phyloP scores from a whole-genome alignment of 2,113 vertebrate genomes.

The Corythornis cristatus region DNA sequence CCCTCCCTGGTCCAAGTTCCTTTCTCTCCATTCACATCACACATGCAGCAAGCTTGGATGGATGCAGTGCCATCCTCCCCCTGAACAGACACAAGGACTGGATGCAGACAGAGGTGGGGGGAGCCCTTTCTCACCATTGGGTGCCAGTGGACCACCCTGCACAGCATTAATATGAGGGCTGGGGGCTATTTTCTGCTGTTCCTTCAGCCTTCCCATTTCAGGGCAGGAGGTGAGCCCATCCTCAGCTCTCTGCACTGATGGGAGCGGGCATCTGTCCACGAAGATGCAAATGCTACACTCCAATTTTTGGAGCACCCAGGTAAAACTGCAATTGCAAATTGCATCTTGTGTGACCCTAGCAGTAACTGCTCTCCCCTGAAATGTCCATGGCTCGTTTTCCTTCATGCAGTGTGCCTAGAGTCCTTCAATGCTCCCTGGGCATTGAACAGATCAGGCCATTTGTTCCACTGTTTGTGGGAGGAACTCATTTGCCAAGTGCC shows the following conservation, averaged over 20 bases:
- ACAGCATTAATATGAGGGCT: accelerated
- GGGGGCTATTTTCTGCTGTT: neutral
- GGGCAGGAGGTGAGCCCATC: neutral
- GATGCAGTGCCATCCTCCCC: neutral
- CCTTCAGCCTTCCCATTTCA: neutral
- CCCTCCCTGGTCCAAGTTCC: neutral
- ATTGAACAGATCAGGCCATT: neutral
- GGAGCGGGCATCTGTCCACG: neutral
- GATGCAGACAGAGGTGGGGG: accelerated
- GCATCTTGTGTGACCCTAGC: neutral
- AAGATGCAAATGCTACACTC: too few species aligned
- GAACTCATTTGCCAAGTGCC: accelerated
- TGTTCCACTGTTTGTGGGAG: neutral
- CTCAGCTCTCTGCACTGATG: accelerated
- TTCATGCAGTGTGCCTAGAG: accelerated
- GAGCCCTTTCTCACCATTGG: neutral
- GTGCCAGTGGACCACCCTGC: neutral
- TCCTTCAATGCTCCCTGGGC: neutral
- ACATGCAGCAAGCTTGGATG: accelerated
- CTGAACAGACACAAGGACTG: neutral
- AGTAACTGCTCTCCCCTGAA: neutral
- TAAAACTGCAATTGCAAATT: neutral
- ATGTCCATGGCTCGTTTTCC: neutral
- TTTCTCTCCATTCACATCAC: neutral
- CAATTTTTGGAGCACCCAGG: neutral